Evolutionary conservation across 1,140 invertebrate genomes (phyloP).

Genomic region (Amyelois transitella): DNA sequence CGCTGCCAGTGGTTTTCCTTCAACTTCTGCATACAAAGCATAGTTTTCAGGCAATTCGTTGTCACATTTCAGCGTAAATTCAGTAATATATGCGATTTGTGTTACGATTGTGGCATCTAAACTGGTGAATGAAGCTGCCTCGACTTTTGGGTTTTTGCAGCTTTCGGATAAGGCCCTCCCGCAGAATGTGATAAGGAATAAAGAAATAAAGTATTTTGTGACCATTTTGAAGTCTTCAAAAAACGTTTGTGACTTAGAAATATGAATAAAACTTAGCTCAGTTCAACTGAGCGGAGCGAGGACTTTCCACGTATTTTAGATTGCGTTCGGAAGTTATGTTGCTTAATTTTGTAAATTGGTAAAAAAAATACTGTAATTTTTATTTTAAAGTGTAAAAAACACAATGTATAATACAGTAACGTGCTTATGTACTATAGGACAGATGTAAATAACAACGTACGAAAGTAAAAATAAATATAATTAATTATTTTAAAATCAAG

Average conservation of each 20-base stretch:
- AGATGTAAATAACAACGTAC: too few species aligned
- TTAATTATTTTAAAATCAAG: too few species aligned
- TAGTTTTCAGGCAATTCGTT: conserved; percentile 78
- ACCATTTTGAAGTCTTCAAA: conserved; percentile 51
- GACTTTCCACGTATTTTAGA: not conserved
- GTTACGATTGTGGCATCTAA: conserved; percentile 92
- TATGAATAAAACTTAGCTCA: conserved; percentile 6
- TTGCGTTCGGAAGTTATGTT: not conserved
- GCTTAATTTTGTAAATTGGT: too few species aligned
- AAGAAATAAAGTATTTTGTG: conserved; percentile 48
- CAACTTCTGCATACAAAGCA: conserved; percentile 89
- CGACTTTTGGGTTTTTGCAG: conserved; percentile 79
- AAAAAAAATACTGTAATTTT: too few species aligned
- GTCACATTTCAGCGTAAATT: conserved; percentile 82
- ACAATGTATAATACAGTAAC: too few species aligned
- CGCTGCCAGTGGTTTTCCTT: conserved; percentile 86
- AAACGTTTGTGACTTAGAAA: conserved; percentile 24
- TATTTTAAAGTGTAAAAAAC: not conserved
- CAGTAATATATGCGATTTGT: conserved; percentile 85
- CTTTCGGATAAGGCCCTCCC: conserved; percentile 38
- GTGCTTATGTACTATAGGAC: too few species aligned
- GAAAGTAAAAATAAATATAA: too few species aligned
- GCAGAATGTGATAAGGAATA: conserved; percentile 34
- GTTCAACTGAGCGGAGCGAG: not conserved
- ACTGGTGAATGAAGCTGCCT: conserved; percentile 86